Evolutionary conservation across 2,888 invertebrate species (phyloP).

Genomic region (Lymantria dispar): DNA sequence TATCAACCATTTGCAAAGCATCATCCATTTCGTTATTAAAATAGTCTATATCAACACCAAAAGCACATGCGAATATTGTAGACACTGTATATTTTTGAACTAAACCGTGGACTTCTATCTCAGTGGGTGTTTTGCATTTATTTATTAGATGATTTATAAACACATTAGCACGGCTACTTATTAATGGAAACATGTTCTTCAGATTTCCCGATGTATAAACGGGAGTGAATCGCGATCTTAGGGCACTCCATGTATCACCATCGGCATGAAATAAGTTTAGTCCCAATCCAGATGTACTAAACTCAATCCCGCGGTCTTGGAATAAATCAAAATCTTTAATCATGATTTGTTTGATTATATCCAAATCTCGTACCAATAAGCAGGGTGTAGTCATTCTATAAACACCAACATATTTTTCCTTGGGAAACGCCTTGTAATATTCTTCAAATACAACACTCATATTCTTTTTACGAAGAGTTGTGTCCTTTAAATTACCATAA

Average conservation of each 20-base stretch:
- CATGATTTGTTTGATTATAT: constrained; percentile 51
- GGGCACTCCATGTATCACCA: constrained; percentile 47
- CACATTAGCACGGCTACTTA: constrained; percentile 41
- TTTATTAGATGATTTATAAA: constrained; percentile 35
- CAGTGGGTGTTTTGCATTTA: constrained; percentile 4
- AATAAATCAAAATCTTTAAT: constrained; percentile 57
- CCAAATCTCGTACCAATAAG: constrained; percentile 50
- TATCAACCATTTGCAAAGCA: constrained; percentile 16
- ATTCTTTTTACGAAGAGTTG: constrained; percentile 16
- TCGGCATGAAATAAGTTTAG: constrained; percentile 52
- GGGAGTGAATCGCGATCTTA: constrained; percentile 50
- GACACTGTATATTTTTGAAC: constrained; percentile 1
- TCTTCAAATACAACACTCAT: constrained; percentile 20
- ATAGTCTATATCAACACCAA: background rate
- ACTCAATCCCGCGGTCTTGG: constrained; percentile 46
- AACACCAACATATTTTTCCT: constrained; percentile 37
- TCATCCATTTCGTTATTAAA: background rate
- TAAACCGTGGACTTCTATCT: background rate
- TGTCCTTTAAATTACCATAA: constrained; percentile 33
- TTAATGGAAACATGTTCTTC: constrained; percentile 54
- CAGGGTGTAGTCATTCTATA: constrained; percentile 45
- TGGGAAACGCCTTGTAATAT: constrained; percentile 26
- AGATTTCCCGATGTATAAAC: constrained; percentile 57
- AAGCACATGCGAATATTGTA: background rate
- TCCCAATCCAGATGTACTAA: constrained; percentile 47